Evolutionary conservation across 1,140 invertebrate species (phyloP).

Genomic region (Rhynchophorus ferrugineus): DNA sequence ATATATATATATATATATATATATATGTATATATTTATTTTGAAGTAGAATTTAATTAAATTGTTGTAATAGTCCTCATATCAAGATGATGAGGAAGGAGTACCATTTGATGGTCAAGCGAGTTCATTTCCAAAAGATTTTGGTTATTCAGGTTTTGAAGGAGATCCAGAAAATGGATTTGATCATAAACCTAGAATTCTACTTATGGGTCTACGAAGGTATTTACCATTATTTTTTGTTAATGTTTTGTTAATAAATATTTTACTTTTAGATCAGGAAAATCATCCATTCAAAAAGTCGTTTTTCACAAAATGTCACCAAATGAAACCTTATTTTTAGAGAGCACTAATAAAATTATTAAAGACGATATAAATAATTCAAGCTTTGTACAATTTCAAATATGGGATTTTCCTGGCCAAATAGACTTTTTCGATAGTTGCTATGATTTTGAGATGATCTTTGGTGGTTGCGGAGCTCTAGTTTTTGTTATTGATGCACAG

Average conservation of each 20-base stretch:
- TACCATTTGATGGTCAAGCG: constrained; percentile 39
- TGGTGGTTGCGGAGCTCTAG: constrained; percentile 87
- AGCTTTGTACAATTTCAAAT: constrained; percentile 99
- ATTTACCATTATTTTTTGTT: constrained; percentile 32
- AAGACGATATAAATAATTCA: constrained; percentile 94
- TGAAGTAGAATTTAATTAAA: no score
- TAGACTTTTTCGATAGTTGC: constrained; percentile 93
- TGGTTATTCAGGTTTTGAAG: constrained; percentile 81
- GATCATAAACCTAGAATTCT: constrained; percentile 88
- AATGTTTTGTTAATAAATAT: constrained; percentile 5
- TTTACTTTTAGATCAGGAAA: constrained; percentile 82
- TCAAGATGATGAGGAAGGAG: constrained; percentile 55
- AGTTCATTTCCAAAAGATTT: constrained; percentile 90
- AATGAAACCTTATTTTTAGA: constrained; percentile 99
- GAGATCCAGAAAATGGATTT: constrained; percentile 50
- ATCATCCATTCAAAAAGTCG: constrained; percentile 99
- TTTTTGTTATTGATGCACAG: constrained; percentile 99
- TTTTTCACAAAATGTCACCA: constrained; percentile 99
- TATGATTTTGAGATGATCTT: constrained; percentile 96
- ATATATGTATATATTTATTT: no score
- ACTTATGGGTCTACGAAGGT: constrained; percentile 87
- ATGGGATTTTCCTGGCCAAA: constrained; percentile 99
- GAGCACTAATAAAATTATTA: constrained; percentile 97
- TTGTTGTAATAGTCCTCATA: constrained; percentile 46
- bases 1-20: no score